phyloP scores from a whole-genome alignment of 2,888 invertebrate genomes.

The Alviniconcha strummeri region DNA sequence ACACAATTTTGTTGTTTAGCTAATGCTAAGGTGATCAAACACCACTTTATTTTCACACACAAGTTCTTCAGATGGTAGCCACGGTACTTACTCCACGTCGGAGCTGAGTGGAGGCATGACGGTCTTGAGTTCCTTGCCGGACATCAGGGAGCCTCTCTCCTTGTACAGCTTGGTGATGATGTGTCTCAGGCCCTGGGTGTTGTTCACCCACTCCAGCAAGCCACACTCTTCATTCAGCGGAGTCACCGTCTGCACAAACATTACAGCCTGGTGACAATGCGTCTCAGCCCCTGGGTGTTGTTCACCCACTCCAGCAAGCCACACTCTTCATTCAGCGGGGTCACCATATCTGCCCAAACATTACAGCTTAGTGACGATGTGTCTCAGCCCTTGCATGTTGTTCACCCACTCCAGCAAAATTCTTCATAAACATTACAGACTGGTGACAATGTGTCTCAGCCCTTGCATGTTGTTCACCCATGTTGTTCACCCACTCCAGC shows the following conservation, averaged over 20 bases:
- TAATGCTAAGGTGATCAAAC: too few species aligned
- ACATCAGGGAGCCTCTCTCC: constrained; percentile 79
- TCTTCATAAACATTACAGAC: constrained; percentile 56
- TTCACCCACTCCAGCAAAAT: constrained; percentile 94
- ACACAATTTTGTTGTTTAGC: too few species aligned
- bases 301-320: constrained; percentile 98
- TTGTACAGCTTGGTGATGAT: constrained; percentile 72
- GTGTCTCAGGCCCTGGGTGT: constrained; percentile 77
- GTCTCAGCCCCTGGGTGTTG: constrained; percentile 79
- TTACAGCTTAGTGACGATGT: constrained; percentile 64
- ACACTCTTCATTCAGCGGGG: constrained; percentile 75
- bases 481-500: too few species aligned
- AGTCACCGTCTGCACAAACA: constrained; percentile 83
- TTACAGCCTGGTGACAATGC: constrained; percentile 71
- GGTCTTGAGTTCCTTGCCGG: constrained; percentile 79
- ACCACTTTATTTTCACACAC: too few species aligned
- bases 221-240: constrained; percentile 97
- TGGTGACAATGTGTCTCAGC: constrained; percentile 70
- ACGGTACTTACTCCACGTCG: constrained; percentile 78
- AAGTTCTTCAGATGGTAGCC: too few species aligned
- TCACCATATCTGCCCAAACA: not conserved
- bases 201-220: constrained; percentile 95
- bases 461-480: constrained; percentile 74
- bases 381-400: constrained; percentile 78
- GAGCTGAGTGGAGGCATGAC: constrained; percentile 77